Evolutionary conservation across 2,888 invertebrate genomes (phyloP), one percentile per base, ranked within the genome.

Genomic region (Leptothorax acervorum): DNA sequence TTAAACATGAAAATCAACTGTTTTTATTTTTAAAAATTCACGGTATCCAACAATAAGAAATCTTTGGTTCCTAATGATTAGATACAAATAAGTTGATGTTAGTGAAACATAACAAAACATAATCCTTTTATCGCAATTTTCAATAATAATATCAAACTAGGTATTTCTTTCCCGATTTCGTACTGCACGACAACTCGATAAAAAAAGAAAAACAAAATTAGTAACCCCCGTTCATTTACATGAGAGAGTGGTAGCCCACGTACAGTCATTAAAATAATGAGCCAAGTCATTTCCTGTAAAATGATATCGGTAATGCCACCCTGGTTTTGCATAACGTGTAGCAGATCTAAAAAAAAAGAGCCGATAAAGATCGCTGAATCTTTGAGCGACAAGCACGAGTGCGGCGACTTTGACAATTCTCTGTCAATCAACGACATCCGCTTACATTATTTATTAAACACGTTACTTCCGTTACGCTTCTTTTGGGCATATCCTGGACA

Each of bases 191-290:
- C 12, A 68, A 68, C 31, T 57, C 15, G 57, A 31, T 35, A 66
- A 79, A 71, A 71, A 18, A 18, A 71, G 28, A 79, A 45, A 70
- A 57, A 65, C 11, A 15, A 78, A 68, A 70, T 70, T 39, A 28
- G 31, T 48, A 48, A 28, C 45, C 78, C 60, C 48, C 23, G 48
- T 71, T 71, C 71, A 81, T 71, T 81, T 81, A 28, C 71, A 71
- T 81, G 48, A 81, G 28, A 48, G 35, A 81, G 53, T 84, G 11
- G 71, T 81, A 55, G 53, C 15, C 55, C 81, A 53, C 28, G 53
- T 82, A 73, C 42, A 75, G 63, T 63, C 81, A 84, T 84, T 84
- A 84, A 84, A 84, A 81, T 84, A 84, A 84, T 84, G 45, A 79
- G 70, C 55, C 71, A 8, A 71, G 71, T 81, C 81, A 81, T 84